Percentiles rank a stretch among this genome's conserved stretches.
Conservation (phyloP, 2,797 vertebrate species). For the Anas bahamensis region DNA sequence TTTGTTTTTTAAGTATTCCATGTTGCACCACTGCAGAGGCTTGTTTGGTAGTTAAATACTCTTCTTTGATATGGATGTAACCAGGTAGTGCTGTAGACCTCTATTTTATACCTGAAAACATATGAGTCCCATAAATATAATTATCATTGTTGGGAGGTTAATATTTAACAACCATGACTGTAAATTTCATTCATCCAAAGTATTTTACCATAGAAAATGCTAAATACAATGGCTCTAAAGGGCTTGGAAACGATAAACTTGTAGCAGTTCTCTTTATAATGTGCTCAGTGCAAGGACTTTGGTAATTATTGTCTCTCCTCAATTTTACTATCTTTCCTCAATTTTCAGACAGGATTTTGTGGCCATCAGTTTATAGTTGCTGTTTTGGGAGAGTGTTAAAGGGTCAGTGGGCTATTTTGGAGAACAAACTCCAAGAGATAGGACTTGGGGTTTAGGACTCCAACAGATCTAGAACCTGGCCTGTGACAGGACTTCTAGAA, state of each 20-base stretch:
- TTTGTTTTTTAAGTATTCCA: background rate
- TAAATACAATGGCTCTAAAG: background rate
- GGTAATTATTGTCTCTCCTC: background rate
- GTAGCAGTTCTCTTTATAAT: background rate
- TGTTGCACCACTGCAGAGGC: accelerated
- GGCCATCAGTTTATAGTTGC: background rate
- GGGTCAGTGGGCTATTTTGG: background rate
- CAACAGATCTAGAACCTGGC: background rate
- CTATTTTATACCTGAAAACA: background rate
- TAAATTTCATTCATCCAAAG: background rate
- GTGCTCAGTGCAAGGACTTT: background rate
- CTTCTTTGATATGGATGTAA: background rate
- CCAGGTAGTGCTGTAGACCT: background rate
- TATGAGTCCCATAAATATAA: background rate
- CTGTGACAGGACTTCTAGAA: background rate
- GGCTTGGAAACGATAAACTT: background rate
- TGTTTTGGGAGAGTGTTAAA: background rate
- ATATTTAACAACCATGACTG: background rate
- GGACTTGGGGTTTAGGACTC: background rate
- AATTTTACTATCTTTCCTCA: background rate
- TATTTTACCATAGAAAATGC: background rate
- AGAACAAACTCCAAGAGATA: background rate
- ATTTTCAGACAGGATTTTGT: background rate
- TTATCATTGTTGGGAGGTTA: background rate
- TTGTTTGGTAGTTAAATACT: background rate